Base-by-base conservation (phyloP, 2,888 invertebrate species). In the Abrostola triplasia region DNA sequence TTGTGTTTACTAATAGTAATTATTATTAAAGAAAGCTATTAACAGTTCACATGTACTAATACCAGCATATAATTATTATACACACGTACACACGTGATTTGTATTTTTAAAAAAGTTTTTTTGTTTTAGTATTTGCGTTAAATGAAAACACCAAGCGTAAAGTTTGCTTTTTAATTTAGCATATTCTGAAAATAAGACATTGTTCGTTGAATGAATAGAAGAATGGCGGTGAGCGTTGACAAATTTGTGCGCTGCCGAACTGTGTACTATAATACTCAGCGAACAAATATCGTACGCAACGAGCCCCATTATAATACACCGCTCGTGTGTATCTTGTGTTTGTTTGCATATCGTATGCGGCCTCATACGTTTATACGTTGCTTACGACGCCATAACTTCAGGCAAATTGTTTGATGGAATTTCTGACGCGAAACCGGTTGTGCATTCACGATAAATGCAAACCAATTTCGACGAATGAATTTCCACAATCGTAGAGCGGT, bases 181-280 rank as follows among this genome's bases (percentile, higher is more conserved):
- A 73, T 69, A 74, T 76, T 67, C 76, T 66, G 70, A 67, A 83
- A 85, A 84, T 84, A 84, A 84, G 80, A 87, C 81, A 84, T 86
- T 87, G 85, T 84, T 82, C 77, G 76, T 61, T 51, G 72, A 58
- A 58, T 83, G 84, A 87, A 87, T 84, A 74, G 79, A 77, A 77
- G 75, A 77, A 81, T 70, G 62, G 64, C 74, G 62, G 59, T 72
- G 24, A 61, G 60, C 64, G 60, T 65, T 76, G 66, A 58, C 12
- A 47, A 8, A 47, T 44, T 44, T 9, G 13, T 9, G 24, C 8
- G 6, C 42, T 24, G 24, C 24, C 24, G 6, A 42, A 11, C 40
- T 47, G 44, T 24, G 44, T 47, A 24, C 5, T 8, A 11, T 5
- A 7, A 47, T 24, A 24, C 54, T 65, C 72, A 48, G 56, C 65